Evolutionary conservation across 2,113 vertebrate species (phyloP), one percentile per base, ranked within the genome.

Genomic region (Rhinolophus ferrumequinum): DNA sequence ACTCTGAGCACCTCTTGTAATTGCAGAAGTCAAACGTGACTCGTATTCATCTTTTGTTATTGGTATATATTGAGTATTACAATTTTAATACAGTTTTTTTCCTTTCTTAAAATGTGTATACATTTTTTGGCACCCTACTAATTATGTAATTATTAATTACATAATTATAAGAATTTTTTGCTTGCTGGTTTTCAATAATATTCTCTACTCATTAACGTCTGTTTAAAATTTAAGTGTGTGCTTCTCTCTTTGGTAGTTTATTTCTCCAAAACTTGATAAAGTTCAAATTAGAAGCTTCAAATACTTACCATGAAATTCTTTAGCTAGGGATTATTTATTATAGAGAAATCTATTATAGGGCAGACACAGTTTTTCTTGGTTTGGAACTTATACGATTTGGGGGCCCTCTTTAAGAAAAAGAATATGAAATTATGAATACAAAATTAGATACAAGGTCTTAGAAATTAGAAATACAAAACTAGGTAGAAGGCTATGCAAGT

Each of bases 171-270:
- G 44, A 93, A 94, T 75, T 16, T 83, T 47, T 92, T 92, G 2
- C 28, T 93, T 62, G 21, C 56, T 90, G 14, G 11, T 90, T 85
- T 95, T 88, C 16, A 89, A 94, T 30, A 95, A 82, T 92, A 77
- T 33, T 72, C 18, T 69, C 12, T 38, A 83, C 44, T 96, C 21
- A 54, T 85, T 44, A 84, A 33, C 19, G n/a, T 14, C 56, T 93
- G 24, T 50, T 90, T 58, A 92, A 86, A 95, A 60, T 89, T 73
- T 62, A 93, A 73, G 15, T 64, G 3, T 64, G 50, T 22, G 3
- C 84, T 96, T 93, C 60, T 81, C 5, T n/a, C 26, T 82, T 77
- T 7, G 28, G 54, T 60, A 66, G 41, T 56, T 54, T 58, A 69
- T 16, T 69, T 88, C 26, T 87, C 62, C 18, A 64, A 8, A 41